Evolutionary conservation across 2,797 vertebrate genomes (phyloP).

Genomic region (Bovichtus variegatus): DNA sequence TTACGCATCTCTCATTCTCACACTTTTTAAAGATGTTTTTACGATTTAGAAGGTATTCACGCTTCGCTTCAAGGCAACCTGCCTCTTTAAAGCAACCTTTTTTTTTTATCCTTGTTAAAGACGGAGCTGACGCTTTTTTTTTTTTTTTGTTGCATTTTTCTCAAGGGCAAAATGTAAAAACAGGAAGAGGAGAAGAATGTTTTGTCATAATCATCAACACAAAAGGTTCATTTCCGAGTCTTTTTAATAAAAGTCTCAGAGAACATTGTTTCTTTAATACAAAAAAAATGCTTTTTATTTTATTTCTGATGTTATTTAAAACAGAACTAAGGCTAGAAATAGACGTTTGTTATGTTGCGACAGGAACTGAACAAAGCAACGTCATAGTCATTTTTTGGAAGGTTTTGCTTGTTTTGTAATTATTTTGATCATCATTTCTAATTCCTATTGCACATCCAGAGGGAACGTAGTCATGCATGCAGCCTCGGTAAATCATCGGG

Average conservation of each 20-base stretch:
- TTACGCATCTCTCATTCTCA: conserved; percentile 37
- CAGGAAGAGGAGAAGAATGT: conserved; percentile 7
- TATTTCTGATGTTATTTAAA: not conserved
- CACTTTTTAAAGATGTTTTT: conserved; percentile 64
- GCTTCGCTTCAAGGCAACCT: conserved; percentile 53
- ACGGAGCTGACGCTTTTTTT: conserved; percentile 16
- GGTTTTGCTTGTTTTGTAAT: not conserved
- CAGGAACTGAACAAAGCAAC: not conserved
- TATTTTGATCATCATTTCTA: not conserved
- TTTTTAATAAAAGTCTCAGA: not conserved
- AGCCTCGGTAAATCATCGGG: not conserved
- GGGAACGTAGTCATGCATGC: not conserved
- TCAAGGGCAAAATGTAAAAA: conserved; percentile 24
- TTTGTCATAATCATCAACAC: conserved; percentile 21
- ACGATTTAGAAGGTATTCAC: conserved; percentile 52
- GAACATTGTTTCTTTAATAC: too few species aligned
- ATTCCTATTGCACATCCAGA: not conserved
- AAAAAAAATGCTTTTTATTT: not conserved
- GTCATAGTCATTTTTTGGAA: too few species aligned
- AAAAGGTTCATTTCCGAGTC: not conserved
- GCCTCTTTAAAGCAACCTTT: conserved; percentile 26
- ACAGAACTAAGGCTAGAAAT: too few species aligned
- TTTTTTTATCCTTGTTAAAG: conserved; percentile 50
- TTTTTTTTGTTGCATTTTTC: conserved; percentile 2
- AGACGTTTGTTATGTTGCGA: not conserved